Percentiles rank a stretch among this genome's conserved stretches.
Conservation (phyloP, 2,113 vertebrate genomes). For the Notiomystis cincta region DNA sequence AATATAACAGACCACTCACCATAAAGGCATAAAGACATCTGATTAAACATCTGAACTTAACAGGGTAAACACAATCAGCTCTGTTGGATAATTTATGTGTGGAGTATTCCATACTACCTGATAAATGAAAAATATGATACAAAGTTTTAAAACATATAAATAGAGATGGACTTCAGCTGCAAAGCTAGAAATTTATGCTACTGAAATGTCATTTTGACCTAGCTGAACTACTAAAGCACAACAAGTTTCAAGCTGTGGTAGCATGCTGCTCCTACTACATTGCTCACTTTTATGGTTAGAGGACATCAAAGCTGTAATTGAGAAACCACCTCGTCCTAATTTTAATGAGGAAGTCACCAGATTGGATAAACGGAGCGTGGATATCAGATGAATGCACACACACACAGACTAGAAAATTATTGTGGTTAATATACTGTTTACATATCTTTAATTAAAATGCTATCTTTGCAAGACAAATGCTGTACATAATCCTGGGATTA, state of each 20-base stretch:
- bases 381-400: background rate
- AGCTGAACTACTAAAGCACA: background rate
- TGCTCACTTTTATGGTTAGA: background rate
- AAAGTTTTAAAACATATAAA: background rate
- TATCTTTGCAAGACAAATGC: background rate
- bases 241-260: background rate
- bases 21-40: background rate
- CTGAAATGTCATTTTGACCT: background rate
- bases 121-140: background rate
- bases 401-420: background rate
- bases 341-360: background rate
- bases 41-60: background rate
- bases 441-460: conserved; percentile 15
- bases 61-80: background rate
- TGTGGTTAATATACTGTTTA: conserved; percentile 21
- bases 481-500: conserved; percentile 26
- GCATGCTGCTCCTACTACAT: background rate
- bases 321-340: background rate
- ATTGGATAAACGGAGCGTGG: background rate
- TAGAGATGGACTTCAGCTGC: background rate
- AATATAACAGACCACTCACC: background rate
- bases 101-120: background rate
- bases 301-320: background rate
- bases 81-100: background rate
- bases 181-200: background rate